Evolutionary conservation across 1,140 invertebrate genomes (phyloP), one percentile per base, ranked within the genome.

Genomic region (Polypedilum vanderplanki): DNA sequence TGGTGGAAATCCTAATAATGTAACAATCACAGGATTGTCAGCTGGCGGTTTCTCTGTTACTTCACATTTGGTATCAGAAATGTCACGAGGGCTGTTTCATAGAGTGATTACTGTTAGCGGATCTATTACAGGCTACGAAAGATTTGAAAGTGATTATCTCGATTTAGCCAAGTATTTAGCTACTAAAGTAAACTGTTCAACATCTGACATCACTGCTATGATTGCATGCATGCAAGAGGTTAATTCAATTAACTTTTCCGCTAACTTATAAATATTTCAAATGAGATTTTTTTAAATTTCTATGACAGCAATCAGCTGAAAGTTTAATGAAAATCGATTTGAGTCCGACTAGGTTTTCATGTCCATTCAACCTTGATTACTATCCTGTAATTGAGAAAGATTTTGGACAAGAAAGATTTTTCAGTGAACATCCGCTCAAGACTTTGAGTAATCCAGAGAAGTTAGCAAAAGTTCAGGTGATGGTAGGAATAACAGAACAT

Each of bases 1-100:
- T 79, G 87, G 87, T 18, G 88, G 88, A 3, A 86, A 90, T 81
- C 83, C 86, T 0, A 81, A 83, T n/a, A 77, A 78, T 24, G 84
- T 89, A 1, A 88, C 87, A 12, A 81, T 86, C 1, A 75, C 77
- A 2, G 88, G 87, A n/a, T 83, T 87, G 74, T 84, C 84, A 76
- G 86, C 85, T n/a, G 87, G 87, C 7, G 81, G 79, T n/a, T 22
- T 40, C 33, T 83, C 7, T 70, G 80, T 82, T 5, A 79, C 81
- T 40, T 78, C 84, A 9, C 86, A 87, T 76, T 77, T 86, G 76
- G 41, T 87, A 9, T 81, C 80, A 76, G 80, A 80, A 20, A 77
- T 78, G 0, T 86, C 85, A n/a, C 82, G 82, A 17, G 77, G 77
- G 9, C 80, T 88, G 0, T 88, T 88, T 77, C 87, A 88, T 75